Conservation (phyloP, 2,888 invertebrate genomes). For the Luffia ferchaultella region DNA sequence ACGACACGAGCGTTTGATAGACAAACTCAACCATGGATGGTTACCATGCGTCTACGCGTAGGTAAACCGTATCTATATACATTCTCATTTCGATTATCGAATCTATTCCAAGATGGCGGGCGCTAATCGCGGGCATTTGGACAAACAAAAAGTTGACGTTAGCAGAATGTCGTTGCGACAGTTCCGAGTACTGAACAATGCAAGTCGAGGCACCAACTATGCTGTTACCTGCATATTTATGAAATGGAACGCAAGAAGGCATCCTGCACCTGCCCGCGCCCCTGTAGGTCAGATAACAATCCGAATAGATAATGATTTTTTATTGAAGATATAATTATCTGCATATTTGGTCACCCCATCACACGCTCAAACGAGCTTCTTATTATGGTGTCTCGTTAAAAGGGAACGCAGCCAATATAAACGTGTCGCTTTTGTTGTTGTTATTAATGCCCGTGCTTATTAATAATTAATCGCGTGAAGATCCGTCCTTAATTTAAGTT, state of each 20-base stretch:
- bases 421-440: too few relatives aligned
- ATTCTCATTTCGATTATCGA: too few relatives aligned
- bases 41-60: too few relatives aligned
- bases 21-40: too few relatives aligned
- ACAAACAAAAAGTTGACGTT: neutral
- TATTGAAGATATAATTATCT: constrained; percentile 27
- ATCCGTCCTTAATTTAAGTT: neutral
- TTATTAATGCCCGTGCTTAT: neutral
- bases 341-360: constrained; percentile 26
- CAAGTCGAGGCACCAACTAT: constrained; percentile 31
- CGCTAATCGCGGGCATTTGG: neutral
- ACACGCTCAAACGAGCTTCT: constrained; percentile 18
- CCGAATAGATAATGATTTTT: constrained; percentile 17
- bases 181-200: constrained; percentile 23
- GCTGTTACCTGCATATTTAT: constrained; percentile 31
- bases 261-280: constrained; percentile 4
- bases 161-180: constrained; percentile 33
- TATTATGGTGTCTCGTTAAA: too few relatives aligned
- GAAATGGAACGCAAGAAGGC: constrained; percentile 14
- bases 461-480: neutral
- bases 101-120: neutral
- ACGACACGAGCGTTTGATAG: too few relatives aligned
- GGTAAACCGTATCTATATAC: too few relatives aligned
- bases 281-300: constrained; percentile 21
- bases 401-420: too few relatives aligned